phyloP scores from a whole-genome alignment of 2,888 invertebrate species.

The Drosophila falleni region DNA sequence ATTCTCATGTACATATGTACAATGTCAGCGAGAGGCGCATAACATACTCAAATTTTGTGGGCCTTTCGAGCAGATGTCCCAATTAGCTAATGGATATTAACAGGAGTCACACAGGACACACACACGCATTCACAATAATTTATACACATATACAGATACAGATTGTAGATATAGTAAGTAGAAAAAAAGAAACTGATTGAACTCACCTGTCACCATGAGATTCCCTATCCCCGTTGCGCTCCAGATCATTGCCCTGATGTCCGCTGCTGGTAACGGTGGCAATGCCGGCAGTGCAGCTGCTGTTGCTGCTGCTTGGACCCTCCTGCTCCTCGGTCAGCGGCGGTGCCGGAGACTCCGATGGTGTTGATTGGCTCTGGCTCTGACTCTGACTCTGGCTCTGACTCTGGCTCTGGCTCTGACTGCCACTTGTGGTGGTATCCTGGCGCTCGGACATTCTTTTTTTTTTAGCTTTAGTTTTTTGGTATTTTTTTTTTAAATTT shows the following conservation, averaged over 20 bases:
- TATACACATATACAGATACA: conserved; percentile 26
- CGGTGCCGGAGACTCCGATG: conserved; percentile 43
- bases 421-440: conserved; percentile 18
- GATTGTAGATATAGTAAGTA: conserved; percentile 6
- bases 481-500: not conserved
- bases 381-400: no score
- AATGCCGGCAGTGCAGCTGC: conserved; percentile 32
- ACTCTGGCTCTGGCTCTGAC: conserved; percentile 25
- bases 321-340: conserved; percentile 47
- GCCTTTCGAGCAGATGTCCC: conserved; percentile 49
- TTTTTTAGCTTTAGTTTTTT: not conserved
- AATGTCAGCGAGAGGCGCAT: conserved; percentile 18
- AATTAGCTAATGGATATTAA: conserved; percentile 76
- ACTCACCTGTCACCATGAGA: conserved; percentile 69
- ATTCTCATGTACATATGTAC: conserved; percentile 1
- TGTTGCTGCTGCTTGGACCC: conserved; percentile 44
- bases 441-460: conserved; percentile 56
- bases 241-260: conserved; percentile 25
- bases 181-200: not conserved
- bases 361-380: conserved; percentile 25
- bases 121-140: conserved; percentile 32
- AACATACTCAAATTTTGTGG: conserved; percentile 16
- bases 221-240: conserved; percentile 49
- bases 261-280: not conserved
- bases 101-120: conserved; percentile 35